A percentile compares a stretch with the other conserved stretches of the same genome.
phyloP scores from a whole-genome alignment of 2,797 vertebrate genomes.

The Acipenser oxyrinchus region DNA sequence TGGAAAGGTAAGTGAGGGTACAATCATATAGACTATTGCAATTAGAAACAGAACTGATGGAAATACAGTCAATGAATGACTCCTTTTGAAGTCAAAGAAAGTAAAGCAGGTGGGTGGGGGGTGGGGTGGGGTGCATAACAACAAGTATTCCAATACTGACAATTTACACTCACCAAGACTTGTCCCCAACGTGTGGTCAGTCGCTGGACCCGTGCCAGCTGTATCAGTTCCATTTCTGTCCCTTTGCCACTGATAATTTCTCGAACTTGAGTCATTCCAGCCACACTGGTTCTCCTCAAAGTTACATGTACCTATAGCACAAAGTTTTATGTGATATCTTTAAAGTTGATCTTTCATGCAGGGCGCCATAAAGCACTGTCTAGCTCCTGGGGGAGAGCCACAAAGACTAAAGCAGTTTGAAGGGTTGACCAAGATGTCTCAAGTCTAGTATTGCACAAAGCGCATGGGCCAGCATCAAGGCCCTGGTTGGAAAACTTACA shows the following conservation, averaged over 20 bases:
- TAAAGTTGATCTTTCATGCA: not conserved
- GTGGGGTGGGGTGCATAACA: too few species aligned
- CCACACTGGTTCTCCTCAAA: not conserved
- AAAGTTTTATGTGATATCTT: not conserved
- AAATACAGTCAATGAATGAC: not conserved
- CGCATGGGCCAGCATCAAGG: too few species aligned
- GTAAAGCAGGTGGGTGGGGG: too few species aligned
- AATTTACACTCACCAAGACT: not conserved
- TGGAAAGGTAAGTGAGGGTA: not conserved
- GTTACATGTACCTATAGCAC: not conserved
- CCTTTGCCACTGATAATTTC: not conserved
- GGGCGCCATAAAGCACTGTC: too few species aligned
- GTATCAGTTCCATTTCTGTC: not conserved
- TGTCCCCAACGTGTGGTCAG: not conserved
- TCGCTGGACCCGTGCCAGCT: not conserved
- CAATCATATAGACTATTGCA: not conserved
- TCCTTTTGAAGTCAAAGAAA: not conserved
- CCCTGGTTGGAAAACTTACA: not conserved
- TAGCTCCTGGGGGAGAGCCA: too few species aligned
- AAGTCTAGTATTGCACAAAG: too few species aligned
- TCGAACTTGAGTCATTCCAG: not conserved
- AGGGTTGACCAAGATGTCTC: too few species aligned
- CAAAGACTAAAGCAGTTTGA: not conserved
- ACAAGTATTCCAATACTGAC: not conserved
- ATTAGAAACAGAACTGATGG: not conserved